Conservation (phyloP, 2,797 vertebrate genomes). For the Betta splendens region DNA sequence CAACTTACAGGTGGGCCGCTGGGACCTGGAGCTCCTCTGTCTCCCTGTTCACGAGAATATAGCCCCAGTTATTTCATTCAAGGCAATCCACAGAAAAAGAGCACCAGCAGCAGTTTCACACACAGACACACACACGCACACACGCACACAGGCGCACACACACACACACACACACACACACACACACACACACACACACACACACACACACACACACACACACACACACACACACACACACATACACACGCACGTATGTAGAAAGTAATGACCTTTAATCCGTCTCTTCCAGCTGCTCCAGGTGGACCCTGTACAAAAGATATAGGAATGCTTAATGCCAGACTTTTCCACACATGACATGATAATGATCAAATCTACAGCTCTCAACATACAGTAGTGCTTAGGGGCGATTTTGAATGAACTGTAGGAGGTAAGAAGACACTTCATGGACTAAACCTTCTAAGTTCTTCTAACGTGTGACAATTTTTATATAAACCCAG, state of each 20-base stretch:
- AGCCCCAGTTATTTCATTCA: background rate
- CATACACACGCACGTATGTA: background rate
- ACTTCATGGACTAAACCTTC: background rate
- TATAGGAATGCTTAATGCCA: background rate
- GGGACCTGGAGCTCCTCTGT: constrained; percentile 78
- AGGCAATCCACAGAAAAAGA: too few relatives aligned
- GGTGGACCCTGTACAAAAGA: constrained; percentile 73
- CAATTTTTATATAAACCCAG: too few relatives aligned
- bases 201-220: too few relatives aligned
- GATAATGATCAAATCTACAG: too few relatives aligned
- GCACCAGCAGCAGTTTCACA: too few relatives aligned
- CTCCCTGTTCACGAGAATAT: constrained; percentile 70
- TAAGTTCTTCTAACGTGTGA: too few relatives aligned
- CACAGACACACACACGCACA: too few relatives aligned
- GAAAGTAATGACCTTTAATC: constrained; percentile 75
- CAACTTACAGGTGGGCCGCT: constrained; percentile 79
- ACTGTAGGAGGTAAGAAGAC: too few relatives aligned
- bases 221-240: constrained; percentile 8
- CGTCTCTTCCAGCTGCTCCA: constrained; percentile 80
- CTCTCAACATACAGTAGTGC: too few relatives aligned
- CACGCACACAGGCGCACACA: constrained; percentile 8
- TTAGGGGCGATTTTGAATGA: too few relatives aligned
- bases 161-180: constrained; percentile 9
- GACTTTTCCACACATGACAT: background rate
- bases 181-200: too few relatives aligned